A percentile compares a stretch with the other conserved stretches of the same genome.
Evolutionary conservation across 2,113 vertebrate species (phyloP).

Genomic region (Mobula hypostoma): DNA sequence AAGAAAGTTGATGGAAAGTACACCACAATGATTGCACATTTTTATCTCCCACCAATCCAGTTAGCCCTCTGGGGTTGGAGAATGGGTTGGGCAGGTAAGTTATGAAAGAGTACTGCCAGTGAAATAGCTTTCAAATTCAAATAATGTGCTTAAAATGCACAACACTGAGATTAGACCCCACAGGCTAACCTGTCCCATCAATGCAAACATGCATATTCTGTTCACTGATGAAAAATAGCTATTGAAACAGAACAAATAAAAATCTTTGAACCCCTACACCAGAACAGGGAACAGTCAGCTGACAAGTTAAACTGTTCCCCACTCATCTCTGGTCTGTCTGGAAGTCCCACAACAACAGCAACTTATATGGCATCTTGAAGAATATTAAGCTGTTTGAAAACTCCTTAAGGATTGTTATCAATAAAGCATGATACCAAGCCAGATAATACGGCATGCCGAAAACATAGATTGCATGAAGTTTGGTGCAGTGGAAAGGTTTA

Average conservation of each 20-base stretch:
- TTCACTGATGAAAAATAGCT: background rate
- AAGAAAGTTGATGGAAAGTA: background rate
- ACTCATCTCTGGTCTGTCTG: background rate
- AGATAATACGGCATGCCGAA: background rate
- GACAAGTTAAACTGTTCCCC: background rate
- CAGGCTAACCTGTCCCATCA: constrained; percentile 7
- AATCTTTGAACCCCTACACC: background rate
- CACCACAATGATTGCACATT: background rate
- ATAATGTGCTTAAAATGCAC: background rate
- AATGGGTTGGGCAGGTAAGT: background rate
- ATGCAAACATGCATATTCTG: background rate
- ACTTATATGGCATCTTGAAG: background rate
- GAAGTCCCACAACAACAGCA: background rate
- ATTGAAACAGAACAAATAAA: background rate
- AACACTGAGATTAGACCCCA: background rate
- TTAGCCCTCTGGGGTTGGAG: background rate
- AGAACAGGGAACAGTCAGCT: background rate
- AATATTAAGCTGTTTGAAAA: background rate
- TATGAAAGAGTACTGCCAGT: background rate
- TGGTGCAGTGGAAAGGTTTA: background rate
- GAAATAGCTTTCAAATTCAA: background rate
- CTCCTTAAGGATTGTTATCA: background rate
- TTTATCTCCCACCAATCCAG: background rate
- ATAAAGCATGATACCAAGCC: background rate
- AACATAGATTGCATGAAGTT: background rate